Percentiles rank a stretch among this genome's conserved stretches.
phyloP scores from a whole-genome alignment of 2,113 vertebrate genomes.

The Carettochelys insculpta region DNA sequence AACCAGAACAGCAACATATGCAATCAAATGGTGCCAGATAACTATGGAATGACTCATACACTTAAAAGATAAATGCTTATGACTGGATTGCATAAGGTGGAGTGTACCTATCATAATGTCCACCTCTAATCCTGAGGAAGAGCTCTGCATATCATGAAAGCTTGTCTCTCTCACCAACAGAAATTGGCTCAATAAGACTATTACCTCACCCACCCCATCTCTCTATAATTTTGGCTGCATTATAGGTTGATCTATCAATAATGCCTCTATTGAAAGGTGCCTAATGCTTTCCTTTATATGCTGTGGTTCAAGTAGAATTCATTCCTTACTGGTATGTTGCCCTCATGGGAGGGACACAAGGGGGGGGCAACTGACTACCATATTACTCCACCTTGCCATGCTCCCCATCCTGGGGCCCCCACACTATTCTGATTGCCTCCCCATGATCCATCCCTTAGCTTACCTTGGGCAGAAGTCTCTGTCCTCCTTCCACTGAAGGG shows the following conservation, averaged over 20 bases:
- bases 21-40: conserved; percentile 50
- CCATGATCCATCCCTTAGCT: too few relatives aligned
- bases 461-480: too few relatives aligned
- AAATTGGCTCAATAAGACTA: neutral
- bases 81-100: neutral
- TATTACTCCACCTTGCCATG: too few relatives aligned
- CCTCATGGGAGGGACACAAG: too few relatives aligned
- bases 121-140: neutral
- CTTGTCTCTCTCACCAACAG: neutral
- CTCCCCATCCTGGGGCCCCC: too few relatives aligned
- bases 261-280: neutral
- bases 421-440: too few relatives aligned
- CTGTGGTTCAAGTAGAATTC: too few relatives aligned
- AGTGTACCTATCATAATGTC: neutral
- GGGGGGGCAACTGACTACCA: too few relatives aligned
- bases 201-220: neutral
- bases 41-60: conserved; percentile 22
- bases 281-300: neutral
- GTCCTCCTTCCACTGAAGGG: too few relatives aligned
- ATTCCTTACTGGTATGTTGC: too few relatives aligned
- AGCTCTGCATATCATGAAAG: neutral
- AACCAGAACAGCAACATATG: conserved; percentile 72
- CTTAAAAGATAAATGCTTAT: neutral
- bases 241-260: neutral
- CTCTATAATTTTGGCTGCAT: neutral